A percentile compares a stretch with the other conserved stretches of the same genome.
These are phyloP conservation scores for Protula sp. DNA, from an alignment of 2,888 invertebrate genomes.

Conservation along the genomic window DNA sequence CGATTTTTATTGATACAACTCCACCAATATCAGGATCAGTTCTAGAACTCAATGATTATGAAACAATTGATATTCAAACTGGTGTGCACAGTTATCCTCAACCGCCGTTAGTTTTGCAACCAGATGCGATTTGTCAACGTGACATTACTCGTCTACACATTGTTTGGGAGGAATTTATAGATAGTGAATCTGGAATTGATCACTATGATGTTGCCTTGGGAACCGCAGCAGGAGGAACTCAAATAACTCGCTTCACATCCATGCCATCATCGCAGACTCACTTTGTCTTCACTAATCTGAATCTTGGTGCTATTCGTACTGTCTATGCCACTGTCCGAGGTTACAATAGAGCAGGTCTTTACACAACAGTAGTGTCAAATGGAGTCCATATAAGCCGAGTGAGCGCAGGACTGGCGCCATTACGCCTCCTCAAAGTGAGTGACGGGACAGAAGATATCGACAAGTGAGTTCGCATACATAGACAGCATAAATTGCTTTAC, in stretches of 20 bases:
- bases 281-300: no score
- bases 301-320: not conserved
- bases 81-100: no score
- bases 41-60: not conserved
- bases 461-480: constrained; percentile 1
- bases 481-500: no score
- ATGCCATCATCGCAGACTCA: no score
- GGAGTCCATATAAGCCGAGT: not conserved
- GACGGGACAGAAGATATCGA: not conserved
- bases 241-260: not conserved
- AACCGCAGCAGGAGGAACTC: not conserved
- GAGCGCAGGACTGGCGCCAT: not conserved
- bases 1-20: not conserved
- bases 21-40: not conserved
- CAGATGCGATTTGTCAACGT: not conserved
- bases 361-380: not conserved
- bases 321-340: not conserved
- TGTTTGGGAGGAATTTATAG: not conserved
- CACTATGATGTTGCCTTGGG: not conserved
- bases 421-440: not conserved
- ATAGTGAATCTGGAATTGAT: constrained; percentile 1
- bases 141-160: not conserved
- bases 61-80: not conserved
- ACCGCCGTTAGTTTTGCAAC: no score
- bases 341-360: not conserved